Base-by-base conservation (phyloP, 2,113 vertebrate genomes). In the Trinectes maculatus region DNA sequence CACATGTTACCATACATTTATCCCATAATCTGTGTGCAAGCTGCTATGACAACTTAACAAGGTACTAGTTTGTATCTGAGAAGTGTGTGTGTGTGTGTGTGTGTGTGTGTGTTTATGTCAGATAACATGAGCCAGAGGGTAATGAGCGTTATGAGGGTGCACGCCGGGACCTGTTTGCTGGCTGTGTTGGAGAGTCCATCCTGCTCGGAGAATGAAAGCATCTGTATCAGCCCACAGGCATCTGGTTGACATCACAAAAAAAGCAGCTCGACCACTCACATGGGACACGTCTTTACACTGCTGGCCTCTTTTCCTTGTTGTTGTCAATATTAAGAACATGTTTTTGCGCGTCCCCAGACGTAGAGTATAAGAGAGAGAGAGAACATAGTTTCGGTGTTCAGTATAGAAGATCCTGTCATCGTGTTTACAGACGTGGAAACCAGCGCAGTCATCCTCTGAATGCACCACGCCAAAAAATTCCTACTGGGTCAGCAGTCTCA, bases 201-300 rank as follows among this genome's bases (percentile, higher is more conserved):
- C 77, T 66, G 80, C 52, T 49, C 5, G 21, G 60, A 70, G 84
- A 76, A 68, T 67, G 54, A 81, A 80, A 80, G 78, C 79, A 48
- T 79, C 78, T 72, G 77, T 75, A 73, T 76, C 61, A 75, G 85
- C 61, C 83, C 81, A 67, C 60, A 65, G 78, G 80, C 80, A 68
- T 75, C 69, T 80, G 69, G 77, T 86, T 83, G 85, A 87, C 77
- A 1, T 73, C 71, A 77, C 72, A 22, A 19, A 82, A 61, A 85
- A 82, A 79, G 53, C 69, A 54, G 36, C 51, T 15, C 28, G 77
- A 72, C 75, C 89, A 65, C 80, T 1, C 89, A 65, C 80, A 1
- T 31, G 84, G 81, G 86, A 78, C 80, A 53, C 47, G 67, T 68
- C 67, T 81, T 80, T 52, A 66, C 58, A 68, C 39, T 29, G 58